Conservation (phyloP, 1,140 invertebrate genomes). For the Heliconius congener region DNA sequence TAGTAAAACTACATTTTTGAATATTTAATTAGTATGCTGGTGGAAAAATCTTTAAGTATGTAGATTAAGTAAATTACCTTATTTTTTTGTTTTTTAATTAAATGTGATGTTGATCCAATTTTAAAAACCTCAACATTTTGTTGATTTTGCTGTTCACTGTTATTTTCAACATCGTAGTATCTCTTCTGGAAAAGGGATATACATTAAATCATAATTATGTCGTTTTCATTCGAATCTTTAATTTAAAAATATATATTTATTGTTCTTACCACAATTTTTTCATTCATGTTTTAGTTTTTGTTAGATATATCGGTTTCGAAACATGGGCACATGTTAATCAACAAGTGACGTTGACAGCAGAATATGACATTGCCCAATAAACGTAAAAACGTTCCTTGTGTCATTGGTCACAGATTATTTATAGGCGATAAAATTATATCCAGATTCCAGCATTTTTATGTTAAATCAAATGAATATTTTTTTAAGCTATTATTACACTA, state of each 20-base stretch:
- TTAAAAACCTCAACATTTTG: slow-evolving; percentile 63
- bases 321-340: slow-evolving; percentile 19
- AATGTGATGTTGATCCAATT: slow-evolving; percentile 55
- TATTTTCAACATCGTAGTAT: slow-evolving; percentile 50
- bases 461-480: no score
- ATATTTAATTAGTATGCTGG: slow-evolving; percentile 2
- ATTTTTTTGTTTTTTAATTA: slow-evolving; percentile 51
- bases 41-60: no score
- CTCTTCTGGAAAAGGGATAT: slow-evolving; percentile 27
- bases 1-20: background rate
- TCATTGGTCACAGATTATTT: background rate
- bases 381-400: background rate
- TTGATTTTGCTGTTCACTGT: slow-evolving; percentile 23
- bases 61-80: slow-evolving; percentile 41
- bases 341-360: slow-evolving; percentile 13
- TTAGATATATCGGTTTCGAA: background rate
- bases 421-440: background rate
- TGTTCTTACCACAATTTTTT: slow-evolving; percentile 14
- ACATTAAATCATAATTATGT: background rate
- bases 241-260: background rate
- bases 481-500: no score
- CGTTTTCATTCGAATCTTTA: background rate
- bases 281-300: slow-evolving; percentile 17
- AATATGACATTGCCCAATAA: background rate
- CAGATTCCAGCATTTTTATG: no score